Conservation (phyloP, 2,888 invertebrate genomes). For the Fragum sueziense region DNA sequence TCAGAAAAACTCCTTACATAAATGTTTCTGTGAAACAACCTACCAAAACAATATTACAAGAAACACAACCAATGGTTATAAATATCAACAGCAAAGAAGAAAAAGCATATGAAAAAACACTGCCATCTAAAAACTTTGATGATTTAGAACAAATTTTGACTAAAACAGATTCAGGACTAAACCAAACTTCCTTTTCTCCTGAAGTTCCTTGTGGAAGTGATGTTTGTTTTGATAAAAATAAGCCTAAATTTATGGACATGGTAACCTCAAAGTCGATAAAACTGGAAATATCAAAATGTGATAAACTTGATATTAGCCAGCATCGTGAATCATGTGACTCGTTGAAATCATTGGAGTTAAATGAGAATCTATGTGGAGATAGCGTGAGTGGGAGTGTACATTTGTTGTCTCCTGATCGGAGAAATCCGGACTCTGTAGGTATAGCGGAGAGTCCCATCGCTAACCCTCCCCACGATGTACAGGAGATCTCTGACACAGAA, state of each 20-base stretch:
- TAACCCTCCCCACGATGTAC: conserved; percentile 6
- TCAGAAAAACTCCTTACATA: conserved; percentile 40
- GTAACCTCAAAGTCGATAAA: conserved; percentile 13
- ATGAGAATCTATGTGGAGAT: conserved; percentile 40
- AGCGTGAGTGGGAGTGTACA: conserved; percentile 47
- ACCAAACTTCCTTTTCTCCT: conserved; percentile 25
- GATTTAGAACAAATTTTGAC: not conserved
- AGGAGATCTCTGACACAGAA: conserved; percentile 25
- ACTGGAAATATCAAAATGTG: conserved; percentile 34
- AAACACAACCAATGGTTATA: conserved; percentile 48
- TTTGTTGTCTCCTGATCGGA: conserved; percentile 54
- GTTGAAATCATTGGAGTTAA: conserved; percentile 41
- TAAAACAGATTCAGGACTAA: conserved; percentile 15
- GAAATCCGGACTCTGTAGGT: conserved; percentile 59
- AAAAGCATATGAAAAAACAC: not conserved
- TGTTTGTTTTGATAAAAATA: conserved; percentile 11
- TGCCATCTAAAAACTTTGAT: not conserved
- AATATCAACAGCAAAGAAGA: conserved; percentile 36
- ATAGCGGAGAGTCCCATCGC: conserved; percentile 52
- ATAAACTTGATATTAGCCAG: conserved; percentile 10
- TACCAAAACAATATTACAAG: conserved; percentile 17
- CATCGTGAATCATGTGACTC: conserved; percentile 27
- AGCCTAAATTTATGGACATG: conserved; percentile 29
- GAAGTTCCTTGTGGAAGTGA: conserved; percentile 10
- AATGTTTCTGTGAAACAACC: conserved; percentile 36